A percentile compares a stretch with the other conserved stretches of the same genome.
phyloP scores from a whole-genome alignment of 2,113 vertebrate species.

The Nipponia nippon region DNA sequence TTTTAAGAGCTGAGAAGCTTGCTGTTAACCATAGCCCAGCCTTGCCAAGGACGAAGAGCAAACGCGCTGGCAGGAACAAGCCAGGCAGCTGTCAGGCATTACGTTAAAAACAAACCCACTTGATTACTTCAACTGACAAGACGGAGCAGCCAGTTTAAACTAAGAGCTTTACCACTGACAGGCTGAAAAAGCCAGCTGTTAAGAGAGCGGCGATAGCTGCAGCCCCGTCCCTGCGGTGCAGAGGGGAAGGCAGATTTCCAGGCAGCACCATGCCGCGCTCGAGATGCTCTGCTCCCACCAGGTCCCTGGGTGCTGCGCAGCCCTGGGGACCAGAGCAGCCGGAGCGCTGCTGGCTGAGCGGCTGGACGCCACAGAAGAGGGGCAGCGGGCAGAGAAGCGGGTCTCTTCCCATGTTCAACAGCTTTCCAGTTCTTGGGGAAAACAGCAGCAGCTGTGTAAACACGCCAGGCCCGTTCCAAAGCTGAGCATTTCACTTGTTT shows the following conservation, averaged over 20 bases:
- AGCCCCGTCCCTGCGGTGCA: neutral
- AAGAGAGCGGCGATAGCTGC: neutral
- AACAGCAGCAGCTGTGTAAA: conserved; percentile 9
- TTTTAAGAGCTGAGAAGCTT: conserved; percentile 4
- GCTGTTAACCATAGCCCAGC: neutral
- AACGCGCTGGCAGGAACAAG: neutral
- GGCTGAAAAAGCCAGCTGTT: neutral
- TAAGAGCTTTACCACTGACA: neutral
- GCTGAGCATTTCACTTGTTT: neutral
- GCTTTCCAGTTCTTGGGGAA: neutral
- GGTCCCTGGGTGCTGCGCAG: neutral
- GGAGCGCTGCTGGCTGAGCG: fast-evolving
- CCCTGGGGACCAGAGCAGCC: too few relatives aligned
- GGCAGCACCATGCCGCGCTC: neutral
- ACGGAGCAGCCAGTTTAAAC: neutral
- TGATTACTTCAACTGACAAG: neutral
- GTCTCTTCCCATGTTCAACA: neutral
- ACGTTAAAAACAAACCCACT: neutral
- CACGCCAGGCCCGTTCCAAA: neutral
- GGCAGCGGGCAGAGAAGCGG: neutral
- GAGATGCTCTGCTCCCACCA: neutral
- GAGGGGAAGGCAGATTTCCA: neutral
- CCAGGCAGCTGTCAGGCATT: neutral
- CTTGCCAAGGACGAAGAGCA: neutral
- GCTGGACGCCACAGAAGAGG: neutral